These are phyloP conservation scores for Phyllostomus discolor DNA, from an alignment of 2,113 vertebrate genomes.

Conservation along the genomic window DNA sequence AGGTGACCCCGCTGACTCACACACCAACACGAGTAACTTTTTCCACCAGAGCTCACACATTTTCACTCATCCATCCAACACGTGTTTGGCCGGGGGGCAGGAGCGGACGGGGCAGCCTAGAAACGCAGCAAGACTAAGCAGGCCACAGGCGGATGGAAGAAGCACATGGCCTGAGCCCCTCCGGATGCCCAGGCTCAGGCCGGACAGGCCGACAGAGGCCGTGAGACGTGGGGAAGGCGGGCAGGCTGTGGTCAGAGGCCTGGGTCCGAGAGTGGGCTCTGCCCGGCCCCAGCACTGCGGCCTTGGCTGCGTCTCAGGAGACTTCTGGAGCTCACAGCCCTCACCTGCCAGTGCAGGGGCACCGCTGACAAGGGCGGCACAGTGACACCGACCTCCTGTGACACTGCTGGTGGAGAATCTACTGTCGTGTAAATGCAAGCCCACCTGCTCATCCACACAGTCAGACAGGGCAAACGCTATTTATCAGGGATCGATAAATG, in stretches of 20 bases:
- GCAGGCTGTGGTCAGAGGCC: neutral
- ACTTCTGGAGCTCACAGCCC: neutral
- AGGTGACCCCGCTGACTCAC: conserved; percentile 33
- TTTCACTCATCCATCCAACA: neutral
- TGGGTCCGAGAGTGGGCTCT: neutral
- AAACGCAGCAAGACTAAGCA: neutral
- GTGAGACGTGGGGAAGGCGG: neutral
- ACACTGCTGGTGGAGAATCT: neutral
- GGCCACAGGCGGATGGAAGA: neutral
- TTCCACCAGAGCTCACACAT: neutral
- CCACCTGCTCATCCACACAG: neutral
- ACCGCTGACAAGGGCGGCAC: neutral
- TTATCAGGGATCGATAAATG: neutral
- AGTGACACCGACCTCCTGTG: neutral
- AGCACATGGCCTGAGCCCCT: neutral
- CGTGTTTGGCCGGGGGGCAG: neutral
- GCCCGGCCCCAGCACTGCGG: neutral
- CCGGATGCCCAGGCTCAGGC: neutral
- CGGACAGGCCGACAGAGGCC: neutral
- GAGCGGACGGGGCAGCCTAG: neutral
- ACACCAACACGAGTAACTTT: neutral
- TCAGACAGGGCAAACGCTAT: neutral
- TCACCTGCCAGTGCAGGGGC: neutral
- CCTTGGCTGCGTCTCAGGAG: neutral
- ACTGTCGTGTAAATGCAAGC: neutral